Evolutionary conservation across 2,797 vertebrate genomes (phyloP).

Genomic region (Darevskia mixta): DNA sequence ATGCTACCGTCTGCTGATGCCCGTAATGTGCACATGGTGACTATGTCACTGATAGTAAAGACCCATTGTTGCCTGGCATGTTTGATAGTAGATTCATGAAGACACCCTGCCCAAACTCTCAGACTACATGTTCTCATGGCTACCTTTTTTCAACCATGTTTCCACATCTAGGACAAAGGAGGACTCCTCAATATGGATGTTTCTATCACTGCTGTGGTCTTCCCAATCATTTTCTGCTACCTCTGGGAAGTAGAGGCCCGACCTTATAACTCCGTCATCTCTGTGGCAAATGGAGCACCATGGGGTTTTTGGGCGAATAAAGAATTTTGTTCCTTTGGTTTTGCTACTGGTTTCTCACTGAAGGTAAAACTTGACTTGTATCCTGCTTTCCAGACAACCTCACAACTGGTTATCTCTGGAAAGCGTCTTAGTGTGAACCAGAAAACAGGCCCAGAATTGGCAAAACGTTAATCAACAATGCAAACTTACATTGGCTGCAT

Average conservation of each 20-base stretch:
- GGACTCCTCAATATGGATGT: background rate
- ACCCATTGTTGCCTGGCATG: background rate
- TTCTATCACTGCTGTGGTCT: fast-evolving
- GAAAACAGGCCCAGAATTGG: background rate
- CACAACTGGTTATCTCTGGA: background rate
- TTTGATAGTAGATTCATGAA: background rate
- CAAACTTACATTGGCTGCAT: background rate
- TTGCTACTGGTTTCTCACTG: slow-evolving; percentile 27
- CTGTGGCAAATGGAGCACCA: background rate
- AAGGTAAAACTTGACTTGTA: slow-evolving; percentile 32
- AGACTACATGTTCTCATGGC: no score
- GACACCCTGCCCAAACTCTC: background rate
- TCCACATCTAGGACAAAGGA: background rate
- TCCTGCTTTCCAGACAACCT: background rate
- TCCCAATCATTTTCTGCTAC: slow-evolving; percentile 36
- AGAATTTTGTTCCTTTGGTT: background rate
- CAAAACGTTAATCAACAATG: background rate
- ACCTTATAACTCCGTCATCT: background rate
- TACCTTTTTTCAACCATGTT: background rate
- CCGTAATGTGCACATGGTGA: no score
- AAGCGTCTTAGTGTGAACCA: background rate
- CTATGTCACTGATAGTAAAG: no score
- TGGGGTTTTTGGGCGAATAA: slow-evolving; percentile 27
- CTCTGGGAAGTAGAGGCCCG: fast-evolving
- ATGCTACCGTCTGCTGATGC: no score